Base-by-base conservation (phyloP, 2,113 vertebrate species). In the Scolopax mira region DNA sequence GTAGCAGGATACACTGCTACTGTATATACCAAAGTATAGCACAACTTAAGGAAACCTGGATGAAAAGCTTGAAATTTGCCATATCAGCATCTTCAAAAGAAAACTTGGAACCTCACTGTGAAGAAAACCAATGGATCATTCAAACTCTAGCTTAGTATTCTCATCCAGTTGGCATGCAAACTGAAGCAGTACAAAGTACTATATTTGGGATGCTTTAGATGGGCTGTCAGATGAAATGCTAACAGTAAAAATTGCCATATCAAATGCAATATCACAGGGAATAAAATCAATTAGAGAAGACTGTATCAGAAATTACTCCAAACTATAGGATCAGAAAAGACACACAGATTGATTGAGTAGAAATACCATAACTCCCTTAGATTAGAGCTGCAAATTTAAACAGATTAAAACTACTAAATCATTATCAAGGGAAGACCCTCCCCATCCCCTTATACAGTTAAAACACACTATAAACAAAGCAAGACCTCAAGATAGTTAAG, bases 221-320 rank as follows among this genome's bases (percentile, higher is more conserved):
- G 48, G 33, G 58, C 23, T 88, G 62, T 70, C 62, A 93, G 79
- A 82, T 57, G 27, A 93, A 94, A 77, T 33, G 25, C 49, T 88
- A 72, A 41, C 66, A 85, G 62, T 67, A 85, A 87, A 89, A 96
- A 67, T 5, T 87, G 90, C 70, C 66, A 3, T 61, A 91, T 89
- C 70, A 88, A 85, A 88, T 85, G 39, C 35, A 89, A 1, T 77
- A 91, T 75, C 74, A 64, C 48, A 79, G 66, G 48, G 41, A 94
- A 82, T 88, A 88, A 96, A 89, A 79, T 82, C 92, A 89, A 44
- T 85, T 35, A 49, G 30, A 73, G 44, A 92, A 81, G 79, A 70
- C 70, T 74, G 35, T 73, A 66, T 89, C 57, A 9, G 15, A 93
- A 97, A 72, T 71, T 60, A 74, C 23, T 41, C 70, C 88, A 69